Base-by-base conservation (phyloP, 2,797 vertebrate species). In the Falco cherrug region DNA sequence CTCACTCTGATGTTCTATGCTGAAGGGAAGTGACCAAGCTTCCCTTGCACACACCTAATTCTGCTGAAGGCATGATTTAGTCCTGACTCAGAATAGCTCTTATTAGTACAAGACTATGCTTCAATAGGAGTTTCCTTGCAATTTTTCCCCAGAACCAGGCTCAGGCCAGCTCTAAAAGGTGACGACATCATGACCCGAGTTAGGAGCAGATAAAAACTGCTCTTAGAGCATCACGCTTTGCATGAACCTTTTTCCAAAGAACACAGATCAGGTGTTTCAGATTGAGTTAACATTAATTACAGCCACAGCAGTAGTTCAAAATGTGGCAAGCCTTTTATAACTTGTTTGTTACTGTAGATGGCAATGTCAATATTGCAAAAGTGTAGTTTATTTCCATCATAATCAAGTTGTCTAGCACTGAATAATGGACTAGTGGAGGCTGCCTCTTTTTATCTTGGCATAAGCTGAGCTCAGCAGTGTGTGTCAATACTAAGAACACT, bases 381-480 rank as follows among this genome's bases (percentile, higher is more conserved):
- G 65, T 63, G 63, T 84, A 54, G 41, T 84, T 93, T 94, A 82
- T 95, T 93, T 77, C 89, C 53, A 78, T 83, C 82, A 81, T 78
- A 89, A 89, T 94, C 85, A 64, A 67, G 74, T 68, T 94, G 91
- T 93, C 93, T 93, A 71, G 89, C 96, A 75, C 95, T 97, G 95
- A 89, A 95, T 95, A 97, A 97, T 94, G 76, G 90, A 80, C 65
- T 70, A 78, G 65, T 73, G 89, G 87, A 96, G 89, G 59, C 89
- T 83, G 87, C 43, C 31, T 74, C 61, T 87, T 85, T 64, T 93
- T 93, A 89, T 95, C 90, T 92, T 84, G 84, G 87, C 56, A 54
- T 67, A 43, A 70, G 84, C 4, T 15, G 78, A 87, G 79, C 89
- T 94, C 75, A 78, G 78, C 81, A 71, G 28, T 50, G 61, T 89